Base-by-base conservation (phyloP, 2,113 vertebrate species). In the Trogon surrucura region DNA sequence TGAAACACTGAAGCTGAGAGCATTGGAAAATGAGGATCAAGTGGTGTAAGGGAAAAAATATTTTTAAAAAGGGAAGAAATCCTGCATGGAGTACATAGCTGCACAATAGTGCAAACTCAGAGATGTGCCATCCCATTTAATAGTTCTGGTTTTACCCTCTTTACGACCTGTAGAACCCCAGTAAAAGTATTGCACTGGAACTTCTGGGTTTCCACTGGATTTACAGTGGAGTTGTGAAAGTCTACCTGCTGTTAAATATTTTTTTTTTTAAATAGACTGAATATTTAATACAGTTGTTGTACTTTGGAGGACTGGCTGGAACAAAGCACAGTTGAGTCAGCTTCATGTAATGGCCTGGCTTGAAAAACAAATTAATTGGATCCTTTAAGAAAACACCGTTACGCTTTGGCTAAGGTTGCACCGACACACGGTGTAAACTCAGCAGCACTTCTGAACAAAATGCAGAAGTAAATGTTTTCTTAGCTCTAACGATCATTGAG, bases 361-460 rank as follows among this genome's bases (percentile, higher is more conserved):
- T 86, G 88, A 73, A 89, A 94, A 92, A 51, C 71, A 83, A 89
- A 94, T 87, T 71, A 85, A 91, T 91, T 92, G 47, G 26, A 26
- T 94, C 84, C 34, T 74, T 81, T 77, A 89, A 48, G 90, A 69
- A 83, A 97, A 83, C 74, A n/a, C 22, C 22, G 60, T 65, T 86
- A 48, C 0, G 0, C 66, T 93, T 94, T 88, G 88, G 60, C 47
- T 87, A 71, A 82, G 48, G 23, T 56, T 92, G 58, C 70, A 85
- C 53, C 0, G 0, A 61, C 54, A 58, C 54, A 86, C 3, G 0
- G 25, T 95, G 85, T 81, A 93, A 95, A 80, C 88, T 91, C 90
- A 85, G 85, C 78, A 91, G 85, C 56, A 18, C 69, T 86, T 88
- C 80, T 30, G 57, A 90, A 56, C 56, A 85, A 90, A 95, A 70